Percentiles rank a stretch among this genome's conserved stretches.
Evolutionary conservation across 2,888 invertebrate species (phyloP).

Genomic region (Petrolisthes cinctipes): DNA sequence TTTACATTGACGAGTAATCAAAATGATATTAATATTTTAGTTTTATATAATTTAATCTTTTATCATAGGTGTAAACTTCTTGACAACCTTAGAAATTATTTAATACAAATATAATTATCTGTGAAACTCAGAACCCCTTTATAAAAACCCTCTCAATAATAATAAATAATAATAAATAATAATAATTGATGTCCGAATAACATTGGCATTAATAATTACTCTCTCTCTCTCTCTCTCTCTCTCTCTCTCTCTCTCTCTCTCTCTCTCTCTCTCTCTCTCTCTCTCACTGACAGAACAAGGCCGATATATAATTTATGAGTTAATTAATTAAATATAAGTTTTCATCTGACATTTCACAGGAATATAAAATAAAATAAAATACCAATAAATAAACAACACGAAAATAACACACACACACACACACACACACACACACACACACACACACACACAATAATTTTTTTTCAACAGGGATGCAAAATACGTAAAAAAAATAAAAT

Average conservation of each 20-base stretch:
- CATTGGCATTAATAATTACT: not conserved
- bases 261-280: not conserved
- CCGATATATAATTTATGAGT: not conserved
- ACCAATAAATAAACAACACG: not conserved
- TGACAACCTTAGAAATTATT: not conserved
- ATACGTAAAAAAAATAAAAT: no score
- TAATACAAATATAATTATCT: not conserved
- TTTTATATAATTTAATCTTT: not conserved
- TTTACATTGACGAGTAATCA: no score
- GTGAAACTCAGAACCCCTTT: not conserved
- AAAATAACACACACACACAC: conserved; percentile 3
- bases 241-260: not conserved
- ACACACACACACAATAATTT: not conserved
- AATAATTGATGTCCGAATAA: not conserved
- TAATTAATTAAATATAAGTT: not conserved
- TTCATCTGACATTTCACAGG: not conserved
- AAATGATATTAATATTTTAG: not conserved
- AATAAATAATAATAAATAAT: not conserved
- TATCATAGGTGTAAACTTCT: not conserved
- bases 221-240: conserved; percentile 15
- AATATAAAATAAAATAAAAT: not conserved
- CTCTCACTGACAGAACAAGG: not conserved
- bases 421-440: conserved; percentile 11
- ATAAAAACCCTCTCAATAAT: conserved; percentile 1
- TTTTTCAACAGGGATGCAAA: no score